phyloP scores from a whole-genome alignment of 2,797 vertebrate genomes.

The Parauchenoglanis punctatus region DNA sequence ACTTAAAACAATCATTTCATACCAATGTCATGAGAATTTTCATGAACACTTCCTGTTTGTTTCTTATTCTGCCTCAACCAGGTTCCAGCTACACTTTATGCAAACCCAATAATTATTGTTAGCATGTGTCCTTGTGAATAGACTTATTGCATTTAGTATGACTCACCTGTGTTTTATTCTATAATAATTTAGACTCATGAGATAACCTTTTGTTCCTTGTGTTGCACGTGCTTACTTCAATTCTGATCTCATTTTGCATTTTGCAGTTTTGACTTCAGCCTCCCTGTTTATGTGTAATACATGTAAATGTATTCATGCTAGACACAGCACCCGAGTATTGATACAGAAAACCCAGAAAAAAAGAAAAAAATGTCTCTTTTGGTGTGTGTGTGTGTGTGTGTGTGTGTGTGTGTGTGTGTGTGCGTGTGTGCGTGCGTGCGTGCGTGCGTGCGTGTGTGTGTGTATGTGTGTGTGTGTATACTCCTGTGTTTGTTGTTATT shows the following conservation, averaged over 20 bases:
- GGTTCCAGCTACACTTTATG: background rate
- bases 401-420: too few relatives aligned
- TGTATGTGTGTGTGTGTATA: background rate
- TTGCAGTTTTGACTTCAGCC: background rate
- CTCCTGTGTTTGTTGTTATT: background rate
- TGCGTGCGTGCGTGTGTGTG: too few relatives aligned
- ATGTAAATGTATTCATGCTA: background rate
- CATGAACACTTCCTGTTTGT: background rate
- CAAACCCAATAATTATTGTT: background rate
- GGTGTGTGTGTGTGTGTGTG: too few relatives aligned
- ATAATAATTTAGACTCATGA: background rate
- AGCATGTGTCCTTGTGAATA: background rate
- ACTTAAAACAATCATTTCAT: background rate
- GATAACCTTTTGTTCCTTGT: background rate
- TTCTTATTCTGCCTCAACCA: background rate
- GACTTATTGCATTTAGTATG: background rate
- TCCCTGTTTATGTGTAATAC: background rate
- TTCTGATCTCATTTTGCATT: background rate
- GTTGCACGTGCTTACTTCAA: background rate
- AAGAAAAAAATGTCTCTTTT: background rate
- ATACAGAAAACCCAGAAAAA: background rate
- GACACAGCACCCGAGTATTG: background rate
- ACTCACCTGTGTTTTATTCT: background rate
- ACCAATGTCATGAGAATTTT: background rate
- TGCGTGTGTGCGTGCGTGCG: background rate